Conservation (phyloP, 2,888 invertebrate genomes). For the Idaea straminata region DNA sequence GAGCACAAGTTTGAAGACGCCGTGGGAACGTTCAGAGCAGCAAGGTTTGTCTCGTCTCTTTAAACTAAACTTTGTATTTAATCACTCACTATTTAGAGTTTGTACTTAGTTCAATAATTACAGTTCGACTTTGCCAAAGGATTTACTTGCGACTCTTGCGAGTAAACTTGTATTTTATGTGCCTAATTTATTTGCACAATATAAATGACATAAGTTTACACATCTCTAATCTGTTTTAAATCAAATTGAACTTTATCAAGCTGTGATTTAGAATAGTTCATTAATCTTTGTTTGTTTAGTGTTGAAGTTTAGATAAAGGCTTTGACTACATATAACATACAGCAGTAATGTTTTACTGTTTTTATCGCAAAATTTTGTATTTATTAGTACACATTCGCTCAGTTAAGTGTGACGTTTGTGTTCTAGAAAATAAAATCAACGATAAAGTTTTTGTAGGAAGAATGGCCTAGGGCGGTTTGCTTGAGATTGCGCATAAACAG, state of each 20-base stretch:
- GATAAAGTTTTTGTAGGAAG: too few species aligned
- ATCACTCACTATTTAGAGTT: conserved; percentile 1
- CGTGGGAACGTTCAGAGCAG: conserved; percentile 89
- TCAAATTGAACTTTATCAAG: not conserved
- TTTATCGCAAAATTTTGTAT: too few species aligned
- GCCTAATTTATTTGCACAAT: not conserved
- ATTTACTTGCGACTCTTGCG: not conserved
- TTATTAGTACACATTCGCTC: too few species aligned
- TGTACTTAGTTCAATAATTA: conserved; percentile 1
- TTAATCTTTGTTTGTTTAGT: not conserved
- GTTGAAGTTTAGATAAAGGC: not conserved
- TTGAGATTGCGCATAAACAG: too few species aligned
- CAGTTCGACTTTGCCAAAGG: conserved; percentile 1
- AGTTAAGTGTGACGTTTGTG: too few species aligned
- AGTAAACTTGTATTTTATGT: not conserved
- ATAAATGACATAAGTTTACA: conserved; percentile 1
- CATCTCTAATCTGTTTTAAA: not conserved
- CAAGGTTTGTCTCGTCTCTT: conserved; percentile 71
- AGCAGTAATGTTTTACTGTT: too few species aligned
- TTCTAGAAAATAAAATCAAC: too few species aligned
- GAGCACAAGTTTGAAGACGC: conserved; percentile 87
- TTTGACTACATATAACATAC: too few species aligned
- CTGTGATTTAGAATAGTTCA: not conserved
- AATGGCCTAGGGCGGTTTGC: too few species aligned
- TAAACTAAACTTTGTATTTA: conserved; percentile 7